Percentiles rank a stretch among this genome's conserved stretches.
Evolutionary conservation across 2,113 vertebrate species (phyloP).

Genomic region (Rhodinocichla rosea): DNA sequence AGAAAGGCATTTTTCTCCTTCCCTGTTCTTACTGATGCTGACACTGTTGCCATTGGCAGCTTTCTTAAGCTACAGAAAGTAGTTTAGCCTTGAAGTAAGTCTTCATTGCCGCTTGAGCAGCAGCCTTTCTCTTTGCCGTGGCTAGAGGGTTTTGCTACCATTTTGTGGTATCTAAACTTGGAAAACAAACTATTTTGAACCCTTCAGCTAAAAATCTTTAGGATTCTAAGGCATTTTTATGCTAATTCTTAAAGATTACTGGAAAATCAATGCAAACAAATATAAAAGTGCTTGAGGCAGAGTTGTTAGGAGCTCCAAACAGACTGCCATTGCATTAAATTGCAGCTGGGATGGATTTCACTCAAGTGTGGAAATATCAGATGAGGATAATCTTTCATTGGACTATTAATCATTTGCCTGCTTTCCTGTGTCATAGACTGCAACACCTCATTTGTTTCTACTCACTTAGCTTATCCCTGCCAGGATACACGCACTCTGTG

Average conservation of each 20-base stretch:
- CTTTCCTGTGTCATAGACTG: slow-evolving; percentile 22
- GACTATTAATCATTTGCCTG: slow-evolving; percentile 32
- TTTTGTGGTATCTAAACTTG: neutral
- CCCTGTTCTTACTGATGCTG: neutral
- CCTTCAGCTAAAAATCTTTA: neutral
- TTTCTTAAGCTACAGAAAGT: neutral
- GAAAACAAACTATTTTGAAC: neutral
- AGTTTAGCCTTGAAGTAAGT: neutral
- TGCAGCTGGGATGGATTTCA: slow-evolving; percentile 55
- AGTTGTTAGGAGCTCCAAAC: neutral
- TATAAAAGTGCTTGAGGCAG: neutral
- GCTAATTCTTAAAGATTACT: neutral
- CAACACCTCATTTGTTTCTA: slow-evolving; percentile 57
- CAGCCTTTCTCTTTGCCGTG: neutral
- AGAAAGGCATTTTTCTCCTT: neutral
- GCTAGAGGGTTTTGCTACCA: neutral
- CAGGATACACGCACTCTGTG: neutral
- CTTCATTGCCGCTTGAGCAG: neutral
- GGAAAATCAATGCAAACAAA: neutral
- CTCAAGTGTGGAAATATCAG: slow-evolving; percentile 51
- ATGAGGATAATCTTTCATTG: slow-evolving; percentile 62
- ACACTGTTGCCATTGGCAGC: neutral
- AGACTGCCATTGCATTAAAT: neutral
- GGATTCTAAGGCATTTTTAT: neutral
- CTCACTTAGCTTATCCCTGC: slow-evolving; percentile 27